Conservation (phyloP, 2,113 vertebrate genomes). For the Smithornis capensis region DNA sequence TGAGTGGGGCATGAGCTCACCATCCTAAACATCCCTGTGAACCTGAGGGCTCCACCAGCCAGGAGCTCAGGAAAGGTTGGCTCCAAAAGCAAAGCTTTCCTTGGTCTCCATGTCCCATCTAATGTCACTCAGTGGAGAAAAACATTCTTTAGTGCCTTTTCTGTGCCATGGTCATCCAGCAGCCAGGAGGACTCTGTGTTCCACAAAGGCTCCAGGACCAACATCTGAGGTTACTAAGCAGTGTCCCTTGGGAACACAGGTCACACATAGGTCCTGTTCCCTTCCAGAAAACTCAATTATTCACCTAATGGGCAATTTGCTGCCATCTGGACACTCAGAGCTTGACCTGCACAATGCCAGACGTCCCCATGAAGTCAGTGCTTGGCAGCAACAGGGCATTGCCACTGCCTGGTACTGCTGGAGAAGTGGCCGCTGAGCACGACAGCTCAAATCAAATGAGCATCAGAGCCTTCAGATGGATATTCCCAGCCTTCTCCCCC, state of each 20-base stretch:
- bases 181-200: background rate
- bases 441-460: background rate
- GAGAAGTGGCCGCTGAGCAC: background rate
- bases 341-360: conserved; percentile 31
- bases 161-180: background rate
- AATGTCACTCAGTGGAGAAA: background rate
- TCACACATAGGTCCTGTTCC: background rate
- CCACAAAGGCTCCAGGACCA: background rate
- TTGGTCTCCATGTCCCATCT: background rate
- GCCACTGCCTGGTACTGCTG: background rate
- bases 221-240: background rate
- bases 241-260: background rate
- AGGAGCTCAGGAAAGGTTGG: background rate
- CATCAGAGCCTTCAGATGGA: background rate
- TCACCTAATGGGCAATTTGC: conserved; percentile 39
- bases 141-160: background rate
- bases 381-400: background rate
- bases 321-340: conserved; percentile 35
- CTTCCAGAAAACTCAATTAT: conserved; percentile 41
- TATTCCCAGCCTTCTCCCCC: background rate
- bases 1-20: background rate
- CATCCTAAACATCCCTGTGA: rapidly evolving
- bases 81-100: background rate
- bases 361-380: background rate
- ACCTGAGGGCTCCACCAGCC: background rate